Evolutionary conservation across 2,888 invertebrate species (phyloP), one percentile per base, ranked within the genome.

Genomic region (Allophyes oxyacanthae): DNA sequence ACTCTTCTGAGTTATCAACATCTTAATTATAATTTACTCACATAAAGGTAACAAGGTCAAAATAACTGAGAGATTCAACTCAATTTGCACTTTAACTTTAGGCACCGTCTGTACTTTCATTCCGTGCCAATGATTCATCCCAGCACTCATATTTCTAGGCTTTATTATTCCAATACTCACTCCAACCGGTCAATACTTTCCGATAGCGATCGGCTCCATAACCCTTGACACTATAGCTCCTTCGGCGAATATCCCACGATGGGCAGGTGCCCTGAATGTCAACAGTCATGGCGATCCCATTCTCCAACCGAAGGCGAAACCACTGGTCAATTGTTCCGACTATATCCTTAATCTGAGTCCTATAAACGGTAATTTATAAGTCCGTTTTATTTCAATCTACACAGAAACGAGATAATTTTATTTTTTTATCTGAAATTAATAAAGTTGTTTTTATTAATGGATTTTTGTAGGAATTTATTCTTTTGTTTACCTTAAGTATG

Each of bases 221-320:
- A 65, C 71, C 54, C 50, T 59, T 59, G 59, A 56, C 62, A 63
- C 56, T 51, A n/a, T n/a, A 50, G 71, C 44, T 38, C 51, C 41
- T 70, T 57, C 62, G 38, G 43, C 58, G 54, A 46, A 37, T 57
- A 58, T 74, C 69, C 41, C 62, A 64, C 64, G 63, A 68, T 74
- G 66, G 70, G 55, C 67, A 74, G 61, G 71, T 57, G 64, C 53
- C 52, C 59, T 73, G 73, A 78, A 78, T 78, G 78, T 63, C 78
- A 78, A 75, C 66, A 69, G 78, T 78, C 77, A 77, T 59, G 72
- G 76, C 61, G 59, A 65, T 55, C 69, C 69, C 69, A 78, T 74
- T 72, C 75, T 75, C 42, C 14, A 6, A 28, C 20, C 54, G 42
- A 63, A 51, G 45, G 63, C 66, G 25, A 52, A 34, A 48, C 32